These are phyloP conservation scores for Daboia siamensis DNA, from an alignment of 2,113 vertebrate genomes.

Conservation along the genomic window DNA sequence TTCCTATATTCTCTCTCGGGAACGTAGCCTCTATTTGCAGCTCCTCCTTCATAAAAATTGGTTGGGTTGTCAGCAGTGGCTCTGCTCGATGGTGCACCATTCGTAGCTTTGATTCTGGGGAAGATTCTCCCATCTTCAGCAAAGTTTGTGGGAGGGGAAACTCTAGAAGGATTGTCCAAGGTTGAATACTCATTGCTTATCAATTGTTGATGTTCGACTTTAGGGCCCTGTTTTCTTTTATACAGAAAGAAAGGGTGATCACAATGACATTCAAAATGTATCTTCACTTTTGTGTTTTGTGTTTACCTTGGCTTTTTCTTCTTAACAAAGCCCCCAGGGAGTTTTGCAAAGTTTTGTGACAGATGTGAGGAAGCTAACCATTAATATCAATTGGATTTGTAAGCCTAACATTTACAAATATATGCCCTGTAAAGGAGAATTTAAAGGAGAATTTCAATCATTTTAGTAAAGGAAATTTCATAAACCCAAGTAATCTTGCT, in stretches of 20 bases:
- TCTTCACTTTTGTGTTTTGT: neutral
- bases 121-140: constrained; percentile 7
- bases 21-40: neutral
- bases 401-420: neutral
- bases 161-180: neutral
- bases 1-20: constrained; percentile 15
- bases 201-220: constrained; percentile 38
- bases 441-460: neutral
- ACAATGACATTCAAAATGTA: neutral
- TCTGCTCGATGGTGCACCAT: constrained; percentile 1
- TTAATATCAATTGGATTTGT: neutral
- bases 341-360: neutral
- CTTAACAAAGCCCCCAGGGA: neutral
- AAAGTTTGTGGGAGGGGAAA: neutral
- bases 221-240: constrained; percentile 21
- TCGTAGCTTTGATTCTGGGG: constrained; percentile 49
- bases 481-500: neutral
- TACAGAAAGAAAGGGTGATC: constrained; percentile 23
- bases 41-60: neutral
- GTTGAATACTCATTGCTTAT: neutral
- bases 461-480: neutral
- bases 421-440: neutral
- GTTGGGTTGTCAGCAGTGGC: constrained; percentile 19
- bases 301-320: constrained; percentile 3
- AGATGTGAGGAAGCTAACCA: neutral